A percentile compares a stretch with the other conserved stretches of the same genome.
Conservation (phyloP, 2,113 vertebrate species). For the Corapipo altera region DNA sequence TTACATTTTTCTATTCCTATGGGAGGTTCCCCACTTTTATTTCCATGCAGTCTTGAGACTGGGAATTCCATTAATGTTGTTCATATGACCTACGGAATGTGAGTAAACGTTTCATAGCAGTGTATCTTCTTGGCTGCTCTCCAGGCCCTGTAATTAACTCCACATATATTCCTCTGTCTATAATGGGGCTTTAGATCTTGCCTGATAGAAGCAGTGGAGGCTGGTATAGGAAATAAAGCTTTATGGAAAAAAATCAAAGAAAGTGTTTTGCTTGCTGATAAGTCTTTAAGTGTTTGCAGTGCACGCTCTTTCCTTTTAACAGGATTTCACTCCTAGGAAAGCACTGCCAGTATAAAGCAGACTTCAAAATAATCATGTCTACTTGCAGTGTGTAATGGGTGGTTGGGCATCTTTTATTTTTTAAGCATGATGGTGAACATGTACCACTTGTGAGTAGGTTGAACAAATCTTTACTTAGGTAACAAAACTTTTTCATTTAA, state of each 20-base stretch:
- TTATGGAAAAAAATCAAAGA: background rate
- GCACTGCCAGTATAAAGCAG: background rate
- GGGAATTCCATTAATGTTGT: conserved; percentile 39
- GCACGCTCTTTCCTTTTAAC: background rate
- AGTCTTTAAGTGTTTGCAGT: background rate
- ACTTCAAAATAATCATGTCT: background rate
- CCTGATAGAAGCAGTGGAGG: background rate
- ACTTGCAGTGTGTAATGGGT: background rate
- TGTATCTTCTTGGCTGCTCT: conserved; percentile 6
- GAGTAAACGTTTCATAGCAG: conserved; percentile 3
- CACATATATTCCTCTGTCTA: background rate
- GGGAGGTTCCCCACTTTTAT: background rate
- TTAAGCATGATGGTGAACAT: background rate
- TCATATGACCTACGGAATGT: background rate
- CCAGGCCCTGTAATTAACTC: conserved; percentile 23
- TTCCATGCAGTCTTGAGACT: background rate
- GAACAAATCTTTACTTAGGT: background rate
- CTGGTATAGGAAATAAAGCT: background rate
- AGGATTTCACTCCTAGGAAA: background rate
- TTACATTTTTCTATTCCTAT: background rate
- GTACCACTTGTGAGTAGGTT: background rate
- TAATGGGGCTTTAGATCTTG: background rate
- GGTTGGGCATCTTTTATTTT: background rate
- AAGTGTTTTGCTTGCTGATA: background rate
- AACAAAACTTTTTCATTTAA: background rate